phyloP scores from a whole-genome alignment of 2,888 invertebrate genomes.

The Ennomos fuscantarius region DNA sequence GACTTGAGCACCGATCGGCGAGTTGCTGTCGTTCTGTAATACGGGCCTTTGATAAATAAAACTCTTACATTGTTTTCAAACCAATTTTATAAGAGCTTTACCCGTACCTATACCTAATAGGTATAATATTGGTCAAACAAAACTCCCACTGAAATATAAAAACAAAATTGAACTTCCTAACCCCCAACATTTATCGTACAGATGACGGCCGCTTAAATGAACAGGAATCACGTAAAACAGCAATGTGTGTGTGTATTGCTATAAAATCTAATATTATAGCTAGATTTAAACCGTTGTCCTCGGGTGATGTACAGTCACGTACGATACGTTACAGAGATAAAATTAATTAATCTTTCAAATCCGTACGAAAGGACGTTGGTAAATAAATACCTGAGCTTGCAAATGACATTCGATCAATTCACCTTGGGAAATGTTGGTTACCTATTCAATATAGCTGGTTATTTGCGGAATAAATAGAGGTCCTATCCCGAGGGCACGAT shows the following conservation, averaged over 20 bases:
- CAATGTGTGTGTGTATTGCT: slow-evolving; percentile 6
- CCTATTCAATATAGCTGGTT: slow-evolving; percentile 8
- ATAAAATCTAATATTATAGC: slow-evolving; percentile 20
- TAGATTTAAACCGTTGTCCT: slow-evolving; percentile 1
- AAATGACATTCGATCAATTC: slow-evolving; percentile 14
- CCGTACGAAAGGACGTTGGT: slow-evolving; percentile 1
- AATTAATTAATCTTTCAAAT: slow-evolving; percentile 15
- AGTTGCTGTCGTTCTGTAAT: too few species aligned
- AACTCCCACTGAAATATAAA: too few species aligned
- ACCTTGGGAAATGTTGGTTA: slow-evolving; percentile 1
- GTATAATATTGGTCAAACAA: too few species aligned
- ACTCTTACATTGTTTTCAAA: too few species aligned
- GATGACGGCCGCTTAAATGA: slow-evolving; percentile 15
- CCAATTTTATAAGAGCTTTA: too few species aligned
- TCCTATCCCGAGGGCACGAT: slow-evolving; percentile 13
- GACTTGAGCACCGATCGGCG: too few species aligned
- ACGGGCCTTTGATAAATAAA: too few species aligned
- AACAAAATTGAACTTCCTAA: neutral
- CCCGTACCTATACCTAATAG: too few species aligned
- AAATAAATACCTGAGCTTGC: slow-evolving; percentile 10
- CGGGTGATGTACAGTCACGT: slow-evolving; percentile 5
- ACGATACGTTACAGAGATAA: slow-evolving; percentile 6
- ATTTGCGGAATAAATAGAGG: slow-evolving; percentile 3
- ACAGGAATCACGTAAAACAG: slow-evolving; percentile 21
- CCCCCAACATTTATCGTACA: slow-evolving; percentile 14